Base-by-base conservation (phyloP, 2,888 invertebrate species). In the Dasypogon diadema region DNA sequence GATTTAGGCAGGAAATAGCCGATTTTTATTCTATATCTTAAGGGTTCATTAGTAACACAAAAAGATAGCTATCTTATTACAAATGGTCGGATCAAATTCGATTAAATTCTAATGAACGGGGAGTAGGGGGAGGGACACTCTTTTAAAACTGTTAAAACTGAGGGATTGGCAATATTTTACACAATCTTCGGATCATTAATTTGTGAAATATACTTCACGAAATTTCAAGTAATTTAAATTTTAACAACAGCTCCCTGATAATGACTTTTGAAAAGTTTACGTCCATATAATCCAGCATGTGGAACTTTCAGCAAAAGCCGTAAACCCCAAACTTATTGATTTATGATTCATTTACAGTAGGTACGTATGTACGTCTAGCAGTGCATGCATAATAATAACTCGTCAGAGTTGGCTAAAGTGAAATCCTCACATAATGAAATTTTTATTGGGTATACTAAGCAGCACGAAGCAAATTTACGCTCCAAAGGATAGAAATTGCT, bases 331-430 rank as follows among this genome's bases (percentile, higher is more conserved):
- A 3, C 42, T 8, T 42, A 42, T 42, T 42, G 42, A n/a, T 12
- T 42, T 42, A 3, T 42, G 42, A 42, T 42, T 60, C 60, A 16
- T 18, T 10, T 24, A 30, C 58, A 14, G n/a, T n/a, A n/a, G n/a
- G n/a, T n/a, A n/a, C n/a, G n/a, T n/a, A n/a, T 26, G 14, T 24
- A 24, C 14, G 8, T n/a, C 26, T 46, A 58, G 24, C n/a, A 60
- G 37, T 60, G 16, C 22, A 60, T 60, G 60, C 34, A 60, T 37
- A 60, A 21, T 16, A 60, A 37, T 30, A 60, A 60, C 16, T 37
- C 37, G 18, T 60, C 34, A 14, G 42, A 37, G 60, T 60, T 34
- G 18, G 37, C 37, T 60, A 34, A 37, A 60, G 37, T 18, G 60
- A 60, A 60, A 60, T 60, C 37, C 60, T 37, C 12, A 16, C 60